Evolutionary conservation across 2,888 invertebrate genomes (phyloP).

Genomic region (Argyresthia albistria): DNA sequence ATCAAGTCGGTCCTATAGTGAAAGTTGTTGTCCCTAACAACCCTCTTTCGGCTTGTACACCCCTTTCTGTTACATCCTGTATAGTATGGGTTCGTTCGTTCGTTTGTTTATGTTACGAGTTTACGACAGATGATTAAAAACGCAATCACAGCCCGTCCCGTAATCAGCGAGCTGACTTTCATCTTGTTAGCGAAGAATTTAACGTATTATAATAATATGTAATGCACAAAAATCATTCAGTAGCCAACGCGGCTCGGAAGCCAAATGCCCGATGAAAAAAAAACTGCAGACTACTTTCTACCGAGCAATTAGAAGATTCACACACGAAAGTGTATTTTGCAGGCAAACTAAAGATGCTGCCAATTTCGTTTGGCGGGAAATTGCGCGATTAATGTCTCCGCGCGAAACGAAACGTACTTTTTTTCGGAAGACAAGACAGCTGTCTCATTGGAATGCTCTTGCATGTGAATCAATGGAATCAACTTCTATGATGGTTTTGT

Average conservation of each 20-base stretch:
- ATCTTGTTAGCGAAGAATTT: slow-evolving; percentile 55
- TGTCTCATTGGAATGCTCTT: not conserved
- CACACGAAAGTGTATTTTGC: slow-evolving; percentile 55
- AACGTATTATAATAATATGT: slow-evolving; percentile 37
- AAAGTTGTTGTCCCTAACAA: no score
- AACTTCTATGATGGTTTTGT: no score
- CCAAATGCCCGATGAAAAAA: slow-evolving; percentile 21
- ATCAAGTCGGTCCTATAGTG: no score
- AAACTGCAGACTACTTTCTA: slow-evolving; percentile 44
- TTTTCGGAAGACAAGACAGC: not conserved
- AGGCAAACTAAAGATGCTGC: slow-evolving; percentile 3
- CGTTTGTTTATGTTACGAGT: no score
- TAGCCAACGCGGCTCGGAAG: slow-evolving; percentile 14
- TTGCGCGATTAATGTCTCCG: not conserved
- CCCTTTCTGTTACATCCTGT: no score
- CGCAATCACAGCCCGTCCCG: no score
- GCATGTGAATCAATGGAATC: no score
- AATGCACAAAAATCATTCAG: slow-evolving; percentile 48
- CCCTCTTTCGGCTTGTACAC: no score
- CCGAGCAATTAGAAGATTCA: slow-evolving; percentile 60
- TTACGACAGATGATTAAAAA: no score
- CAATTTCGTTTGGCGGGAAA: not conserved
- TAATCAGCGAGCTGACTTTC: slow-evolving; percentile 45
- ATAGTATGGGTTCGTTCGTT: no score
- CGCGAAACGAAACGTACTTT: not conserved